phyloP scores from a whole-genome alignment of 1,140 invertebrate species.

The Bombus waltoni region DNA sequence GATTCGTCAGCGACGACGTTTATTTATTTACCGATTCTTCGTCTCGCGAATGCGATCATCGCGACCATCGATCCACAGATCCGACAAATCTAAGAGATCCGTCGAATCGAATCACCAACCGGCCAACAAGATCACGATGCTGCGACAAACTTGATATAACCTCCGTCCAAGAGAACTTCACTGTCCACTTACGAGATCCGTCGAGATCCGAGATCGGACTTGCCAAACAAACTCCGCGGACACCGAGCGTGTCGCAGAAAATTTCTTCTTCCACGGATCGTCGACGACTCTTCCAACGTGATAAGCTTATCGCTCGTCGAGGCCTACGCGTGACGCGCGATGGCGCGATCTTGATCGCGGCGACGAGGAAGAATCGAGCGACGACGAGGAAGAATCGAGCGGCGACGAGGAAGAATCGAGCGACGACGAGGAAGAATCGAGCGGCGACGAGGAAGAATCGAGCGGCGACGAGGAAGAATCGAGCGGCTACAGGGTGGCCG shows the following conservation, averaged over 20 bases:
- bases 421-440: neutral
- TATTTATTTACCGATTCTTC: no score
- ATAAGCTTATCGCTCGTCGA: constrained; percentile 4
- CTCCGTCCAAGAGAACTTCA: neutral
- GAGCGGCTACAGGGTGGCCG: constrained; percentile 5
- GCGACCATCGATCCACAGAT: no score
- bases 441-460: neutral
- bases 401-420: neutral
- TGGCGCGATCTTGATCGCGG: constrained; percentile 42
- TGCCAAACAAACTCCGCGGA: neutral
- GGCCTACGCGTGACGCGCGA: constrained; percentile 20
- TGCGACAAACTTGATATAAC: neutral
- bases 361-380: neutral
- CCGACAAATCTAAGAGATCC: neutral
- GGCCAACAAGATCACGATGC: neutral
- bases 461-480: neutral
- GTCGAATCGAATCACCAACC: neutral
- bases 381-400: neutral
- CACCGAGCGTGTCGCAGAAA: neutral
- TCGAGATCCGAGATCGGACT: neutral
- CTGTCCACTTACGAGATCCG: neutral
- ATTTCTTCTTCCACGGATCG: neutral
- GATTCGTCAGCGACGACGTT: neutral
- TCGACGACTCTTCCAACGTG: neutral
- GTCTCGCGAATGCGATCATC: neutral